Evolutionary conservation across 2,113 vertebrate genomes (phyloP), one percentile per base, ranked within the genome.

Genomic region (Osmerus mordax): DNA sequence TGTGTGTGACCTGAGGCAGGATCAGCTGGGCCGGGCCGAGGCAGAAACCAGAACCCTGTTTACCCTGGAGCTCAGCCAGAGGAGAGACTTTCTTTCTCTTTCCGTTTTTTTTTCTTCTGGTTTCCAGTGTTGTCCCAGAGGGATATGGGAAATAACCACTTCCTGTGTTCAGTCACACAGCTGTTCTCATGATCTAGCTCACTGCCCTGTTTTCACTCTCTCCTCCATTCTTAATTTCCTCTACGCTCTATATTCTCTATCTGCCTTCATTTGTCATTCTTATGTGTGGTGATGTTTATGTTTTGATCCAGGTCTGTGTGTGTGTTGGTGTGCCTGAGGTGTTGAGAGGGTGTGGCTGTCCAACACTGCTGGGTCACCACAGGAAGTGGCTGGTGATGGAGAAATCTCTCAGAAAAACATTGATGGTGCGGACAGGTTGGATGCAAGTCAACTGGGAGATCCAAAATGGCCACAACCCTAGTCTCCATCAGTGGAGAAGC

Each of bases 1-100:
- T 70, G 67, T 76, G 36, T 56, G 28, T 86, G 81, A 88, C 85
- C 79, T 65, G 73, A 78, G 81, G 71, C 82, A 74, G 71, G 73
- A 79, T 71, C 52, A 69, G 75, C 87, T 73, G 70, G 59, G 79
- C 78, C 72, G 86, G 83, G 78, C 69, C 41, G 4, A 78, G 74
- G 68, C 81, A 82, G 87, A 87, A 89, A 88, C 81, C 74, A 78
- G 83, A 86, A 77, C 87, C 8, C 32, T 92, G 89, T 91, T 91
- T 84, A 89, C 65, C 61, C 75, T 82, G 81, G 82, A 86, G 36
- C 60, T 7, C 60, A 63, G 83, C 82, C 88, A 88, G 76, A 72
- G 41, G 64, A 77, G 70, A 63, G 77, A 70, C 65, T 61, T 71
- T 70, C 65, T 19, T 18, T 15, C 19, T 61, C 36, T 41, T 32